Evolutionary conservation across 2,888 invertebrate species (phyloP), one percentile per base, ranked within the genome.

Genomic region (Taenaris catops): DNA sequence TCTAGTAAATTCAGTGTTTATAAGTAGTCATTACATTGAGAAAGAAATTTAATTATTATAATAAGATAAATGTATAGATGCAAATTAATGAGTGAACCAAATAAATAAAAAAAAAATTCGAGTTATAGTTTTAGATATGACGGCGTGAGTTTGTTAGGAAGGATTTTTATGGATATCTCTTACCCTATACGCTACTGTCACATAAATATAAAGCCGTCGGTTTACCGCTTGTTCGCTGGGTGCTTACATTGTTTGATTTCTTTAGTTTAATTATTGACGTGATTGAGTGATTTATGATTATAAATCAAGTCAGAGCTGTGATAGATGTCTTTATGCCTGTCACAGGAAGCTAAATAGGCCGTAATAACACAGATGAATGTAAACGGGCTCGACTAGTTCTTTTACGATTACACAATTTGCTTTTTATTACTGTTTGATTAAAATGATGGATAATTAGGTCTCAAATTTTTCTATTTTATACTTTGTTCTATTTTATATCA

Each of bases 151-250:
- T n/a, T n/a, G n/a, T n/a, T n/a, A n/a, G n/a, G n/a, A n/a, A n/a
- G n/a, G n/a, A n/a, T n/a, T n/a, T n/a, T n/a, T n/a, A n/a, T n/a
- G n/a, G n/a, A n/a, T n/a, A 14, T 29, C 29, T 29, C 19, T 2
- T 29, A 4, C 8, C 12, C 20, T 21, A 16, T 14, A 58, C 55
- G 59, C 56, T 60, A 63, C 49, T 50, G 48, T 45, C 43, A 39
- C 42, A 34, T 39, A 34, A 27, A 34, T 41, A 38, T 25, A 10
- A 25, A n/a, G 8, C 17, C 9, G 20, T 20, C 11, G 1, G 8
- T 25, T 34, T 8, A 16, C 26, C 26, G 33, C 12, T 19, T 24
- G 17, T 8, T 12, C 24, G 24, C 8, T 25, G 11, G 10, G 8
- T 18, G 10, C 11, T 7, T 19, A 23, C 8, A 25, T 12, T 28